Conservation (phyloP, 92 coral and sea anemone genomes). For the Umimayanthus chanpuru region DNA sequence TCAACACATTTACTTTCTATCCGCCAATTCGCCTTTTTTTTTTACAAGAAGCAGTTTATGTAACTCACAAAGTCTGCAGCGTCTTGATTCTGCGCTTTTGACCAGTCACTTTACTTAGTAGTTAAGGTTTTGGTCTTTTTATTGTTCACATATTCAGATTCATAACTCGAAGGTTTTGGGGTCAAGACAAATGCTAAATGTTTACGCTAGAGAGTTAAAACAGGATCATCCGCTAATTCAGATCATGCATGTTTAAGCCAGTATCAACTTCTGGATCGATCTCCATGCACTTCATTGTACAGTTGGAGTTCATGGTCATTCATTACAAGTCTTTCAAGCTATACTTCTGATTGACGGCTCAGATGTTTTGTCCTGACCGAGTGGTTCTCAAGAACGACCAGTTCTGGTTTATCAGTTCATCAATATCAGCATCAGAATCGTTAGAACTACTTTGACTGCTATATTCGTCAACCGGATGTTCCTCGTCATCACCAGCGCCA, state of each 20-base stretch:
- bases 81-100: no score
- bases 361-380: background rate
- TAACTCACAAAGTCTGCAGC: no score
- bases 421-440: constrained; percentile 38
- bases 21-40: no score
- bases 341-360: constrained; percentile 36
- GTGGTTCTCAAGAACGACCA: background rate
- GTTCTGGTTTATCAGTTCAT: background rate
- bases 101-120: no score
- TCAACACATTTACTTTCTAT: no score
- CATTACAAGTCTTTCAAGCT: constrained; percentile 13
- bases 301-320: constrained; percentile 20
- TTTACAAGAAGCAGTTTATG: no score
- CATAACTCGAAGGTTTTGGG: constrained; percentile 14
- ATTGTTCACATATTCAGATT: background rate
- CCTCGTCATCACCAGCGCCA: constrained; percentile 37
- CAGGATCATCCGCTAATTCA: background rate
- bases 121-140: background rate
- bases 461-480: constrained; percentile 26
- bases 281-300: constrained; percentile 8
- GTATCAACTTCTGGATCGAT: background rate
- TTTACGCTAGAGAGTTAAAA: constrained; percentile 17
- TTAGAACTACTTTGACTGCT: constrained; percentile 32
- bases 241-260: background rate
- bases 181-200: constrained; percentile 10